A percentile compares a stretch with the other conserved stretches of the same genome.
Conservation (phyloP, 2,797 vertebrate species). For the Oreochromis grahami region DNA sequence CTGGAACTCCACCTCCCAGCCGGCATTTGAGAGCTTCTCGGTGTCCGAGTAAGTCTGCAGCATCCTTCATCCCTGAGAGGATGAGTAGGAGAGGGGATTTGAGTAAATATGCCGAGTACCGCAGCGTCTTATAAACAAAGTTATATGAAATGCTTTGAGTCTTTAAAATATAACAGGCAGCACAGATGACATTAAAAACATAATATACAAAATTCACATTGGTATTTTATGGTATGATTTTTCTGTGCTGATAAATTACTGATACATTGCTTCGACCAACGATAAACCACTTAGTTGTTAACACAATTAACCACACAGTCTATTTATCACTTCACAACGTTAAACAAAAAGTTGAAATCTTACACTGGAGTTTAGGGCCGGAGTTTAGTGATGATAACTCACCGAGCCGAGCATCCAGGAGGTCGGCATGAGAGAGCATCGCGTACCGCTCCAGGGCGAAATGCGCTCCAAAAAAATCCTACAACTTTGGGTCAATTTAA, state of each 20-base stretch:
- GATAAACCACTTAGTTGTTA: conserved; percentile 30
- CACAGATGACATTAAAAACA: not conserved
- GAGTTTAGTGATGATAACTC: conserved; percentile 86
- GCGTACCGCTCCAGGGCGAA: conserved; percentile 97
- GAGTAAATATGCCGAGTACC: not conserved
- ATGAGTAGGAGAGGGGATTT: conserved; percentile 3
- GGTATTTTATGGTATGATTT: not conserved
- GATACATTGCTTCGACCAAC: conserved; percentile 2
- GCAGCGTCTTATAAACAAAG: not conserved
- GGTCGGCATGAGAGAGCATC: conserved; percentile 99
- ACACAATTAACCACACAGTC: conserved; percentile 43
- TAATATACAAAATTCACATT: not conserved
- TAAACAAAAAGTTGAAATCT: conserved; percentile 74
- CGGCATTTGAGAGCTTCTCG: conserved; percentile 95
- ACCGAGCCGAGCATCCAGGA: conserved; percentile 99
- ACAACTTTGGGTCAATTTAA: conserved; percentile 88
- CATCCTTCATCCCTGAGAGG: conserved; percentile 95
- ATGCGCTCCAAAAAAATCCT: conserved; percentile 84
- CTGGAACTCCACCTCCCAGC: conserved; percentile 85
- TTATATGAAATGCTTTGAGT: not conserved
- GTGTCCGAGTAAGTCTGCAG: conserved; percentile 92
- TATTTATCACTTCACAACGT: conserved; percentile 57
- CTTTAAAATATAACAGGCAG: not conserved
- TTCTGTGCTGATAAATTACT: conserved; percentile 18
- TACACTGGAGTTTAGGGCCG: conserved; percentile 84